phyloP scores from a whole-genome alignment of 2,888 invertebrate species.

The Lithophane ornitopus region DNA sequence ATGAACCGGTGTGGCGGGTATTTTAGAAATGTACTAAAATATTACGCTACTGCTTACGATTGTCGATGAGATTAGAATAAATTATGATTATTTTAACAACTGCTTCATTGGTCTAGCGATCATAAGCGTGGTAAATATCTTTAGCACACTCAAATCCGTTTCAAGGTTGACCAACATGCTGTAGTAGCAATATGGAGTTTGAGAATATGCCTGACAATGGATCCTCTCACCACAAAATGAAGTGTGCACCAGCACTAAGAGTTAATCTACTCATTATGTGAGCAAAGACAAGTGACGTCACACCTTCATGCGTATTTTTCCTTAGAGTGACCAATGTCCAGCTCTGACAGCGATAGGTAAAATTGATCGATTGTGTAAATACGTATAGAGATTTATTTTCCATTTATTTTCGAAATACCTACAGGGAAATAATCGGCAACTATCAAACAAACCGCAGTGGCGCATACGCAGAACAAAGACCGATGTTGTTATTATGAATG shows the following conservation, averaged over 20 bases:
- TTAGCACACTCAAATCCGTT: background rate
- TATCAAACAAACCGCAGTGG: conserved; percentile 58
- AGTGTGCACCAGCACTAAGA: background rate
- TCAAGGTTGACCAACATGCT: background rate
- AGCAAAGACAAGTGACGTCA: conserved; percentile 6
- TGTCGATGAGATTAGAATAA: conserved; percentile 52
- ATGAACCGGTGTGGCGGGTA: conserved; percentile 43
- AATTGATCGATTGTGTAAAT: conserved; percentile 18
- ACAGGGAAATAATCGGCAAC: conserved; percentile 38
- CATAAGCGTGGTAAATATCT: background rate
- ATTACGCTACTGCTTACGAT: conserved; percentile 45
- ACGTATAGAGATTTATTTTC: background rate
- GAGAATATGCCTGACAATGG: background rate
- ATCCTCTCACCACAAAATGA: background rate
- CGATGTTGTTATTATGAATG: conserved; percentile 66
- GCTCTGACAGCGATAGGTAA: conserved; percentile 1
- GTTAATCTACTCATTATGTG: background rate
- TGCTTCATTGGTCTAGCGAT: conserved; percentile 5
- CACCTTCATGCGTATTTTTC: conserved; percentile 8
- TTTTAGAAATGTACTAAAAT: conserved; percentile 56
- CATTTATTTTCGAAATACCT: conserved; percentile 33
- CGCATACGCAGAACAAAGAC: conserved; percentile 62
- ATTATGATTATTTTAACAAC: conserved; percentile 38
- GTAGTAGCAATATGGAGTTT: background rate
- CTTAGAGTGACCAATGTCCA: background rate